phyloP scores from a whole-genome alignment of 2,113 vertebrate species.

The Actenoides hombroni region DNA sequence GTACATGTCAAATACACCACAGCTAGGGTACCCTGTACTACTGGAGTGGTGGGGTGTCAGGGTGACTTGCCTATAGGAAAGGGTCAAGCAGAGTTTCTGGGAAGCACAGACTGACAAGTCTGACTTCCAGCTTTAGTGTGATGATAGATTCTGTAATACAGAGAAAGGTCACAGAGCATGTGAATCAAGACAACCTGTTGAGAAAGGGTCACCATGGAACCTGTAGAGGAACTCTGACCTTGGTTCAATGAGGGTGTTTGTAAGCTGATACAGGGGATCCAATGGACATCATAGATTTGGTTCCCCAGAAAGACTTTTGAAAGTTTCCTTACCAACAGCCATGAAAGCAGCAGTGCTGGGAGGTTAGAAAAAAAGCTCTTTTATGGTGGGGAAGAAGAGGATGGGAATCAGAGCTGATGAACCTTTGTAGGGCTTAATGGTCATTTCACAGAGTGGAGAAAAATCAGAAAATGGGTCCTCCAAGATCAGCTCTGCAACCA shows the following conservation, averaged over 20 bases:
- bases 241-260: neutral
- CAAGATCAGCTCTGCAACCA: neutral
- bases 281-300: neutral
- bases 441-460: accelerated
- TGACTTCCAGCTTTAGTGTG: neutral
- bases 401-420: neutral
- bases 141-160: neutral
- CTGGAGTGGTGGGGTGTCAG: neutral
- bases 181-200: neutral
- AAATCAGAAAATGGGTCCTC: neutral
- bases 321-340: neutral
- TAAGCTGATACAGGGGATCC: neutral
- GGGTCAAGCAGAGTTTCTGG: neutral
- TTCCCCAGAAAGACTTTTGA: neutral
- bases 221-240: neutral
- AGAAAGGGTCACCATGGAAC: neutral
- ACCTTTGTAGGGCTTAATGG: neutral
- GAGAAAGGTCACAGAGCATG: neutral
- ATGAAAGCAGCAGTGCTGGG: neutral
- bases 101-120: neutral
- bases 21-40: neutral
- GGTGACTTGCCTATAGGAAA: neutral
- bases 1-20: accelerated
- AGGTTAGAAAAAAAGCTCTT: neutral
- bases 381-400: neutral